These are phyloP conservation scores for Xyrichtys novacula DNA, from an alignment of 2,797 vertebrate species.

Conservation along the genomic window DNA sequence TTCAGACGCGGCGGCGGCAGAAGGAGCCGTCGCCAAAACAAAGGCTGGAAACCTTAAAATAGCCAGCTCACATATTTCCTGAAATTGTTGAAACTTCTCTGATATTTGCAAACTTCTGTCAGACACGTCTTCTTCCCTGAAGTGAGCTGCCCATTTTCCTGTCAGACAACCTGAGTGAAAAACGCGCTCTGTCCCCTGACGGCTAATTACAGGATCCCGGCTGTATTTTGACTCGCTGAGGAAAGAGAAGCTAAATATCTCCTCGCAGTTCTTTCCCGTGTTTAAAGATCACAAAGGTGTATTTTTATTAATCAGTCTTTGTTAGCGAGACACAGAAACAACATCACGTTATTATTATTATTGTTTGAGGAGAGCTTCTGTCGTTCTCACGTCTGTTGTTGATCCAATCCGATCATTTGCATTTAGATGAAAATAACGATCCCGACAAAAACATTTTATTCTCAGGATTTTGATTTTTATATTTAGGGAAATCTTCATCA, in stretches of 20 bases:
- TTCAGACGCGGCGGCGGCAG: background rate
- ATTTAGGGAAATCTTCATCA: no score
- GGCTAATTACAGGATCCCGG: constrained; percentile 11
- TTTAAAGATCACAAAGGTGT: background rate
- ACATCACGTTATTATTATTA: no score
- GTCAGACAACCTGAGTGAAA: background rate
- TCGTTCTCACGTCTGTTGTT: no score
- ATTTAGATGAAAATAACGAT: no score
- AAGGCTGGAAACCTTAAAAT: background rate
- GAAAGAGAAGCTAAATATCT: constrained; percentile 19
- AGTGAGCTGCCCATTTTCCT: background rate
- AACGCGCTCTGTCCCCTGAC: background rate
- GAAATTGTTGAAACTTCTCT: no score
- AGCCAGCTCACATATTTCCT: no score
- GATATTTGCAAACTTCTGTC: background rate
- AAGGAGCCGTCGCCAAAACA: constrained; percentile 13
- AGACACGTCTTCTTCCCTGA: background rate
- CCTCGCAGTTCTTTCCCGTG: background rate
- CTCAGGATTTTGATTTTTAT: no score
- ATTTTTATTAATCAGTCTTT: background rate
- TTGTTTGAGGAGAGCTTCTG: background rate
- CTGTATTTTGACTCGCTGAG: background rate
- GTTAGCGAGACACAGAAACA: no score
- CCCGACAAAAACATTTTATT: no score
- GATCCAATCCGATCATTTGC: no score